Evolutionary conservation across 1,140 invertebrate species (phyloP), one percentile per base, ranked within the genome.

Genomic region (Brachionus rubens): DNA sequence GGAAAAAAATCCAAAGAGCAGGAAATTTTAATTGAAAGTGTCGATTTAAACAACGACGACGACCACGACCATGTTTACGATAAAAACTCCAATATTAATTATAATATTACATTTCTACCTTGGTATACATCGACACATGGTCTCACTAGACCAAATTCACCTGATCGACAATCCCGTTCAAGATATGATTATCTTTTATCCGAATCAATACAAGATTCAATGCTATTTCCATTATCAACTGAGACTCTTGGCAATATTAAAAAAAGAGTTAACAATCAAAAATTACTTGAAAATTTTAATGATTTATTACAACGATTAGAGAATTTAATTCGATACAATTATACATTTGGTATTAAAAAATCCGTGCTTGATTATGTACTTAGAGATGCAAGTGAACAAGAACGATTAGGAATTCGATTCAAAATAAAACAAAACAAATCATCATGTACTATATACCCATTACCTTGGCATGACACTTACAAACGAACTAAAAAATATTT

Each of bases 381-480:
- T n/a, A 85, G 89, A 79, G 90, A 92, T 82, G 85, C 86, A 0
- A 78, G 78, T 9, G 90, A 92, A 83, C 84, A 86, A 77, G 81
- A 83, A 48, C 84, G 90, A 62, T 83, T 92, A 5, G 83, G 84
- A 46, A 89, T 92, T 41, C 79, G 85, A 47, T 86, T 86, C 47
- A 82, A 88, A 67, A 89, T 89, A 14, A 77, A 83, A 1, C 80
- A 87, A 59, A 33, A 50, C 77, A 72, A 41, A 59, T 82, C 83
- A 68, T 80, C 88, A 1, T 86, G 92, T 36, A 85, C 91, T 40
- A 90, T 90, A 33, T 91, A 91, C 2, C n/a, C n/a, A n/a, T 87
- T 92, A 56, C 90, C 91, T 0, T 93, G 91, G 91, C 90, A 91
- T 82, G 84, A 86, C 7, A 81, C 75, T 80, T 86, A n/a, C 82